Evolutionary conservation across 2,888 invertebrate species (phyloP).

Genomic region (Pseudococcus longispinus): DNA sequence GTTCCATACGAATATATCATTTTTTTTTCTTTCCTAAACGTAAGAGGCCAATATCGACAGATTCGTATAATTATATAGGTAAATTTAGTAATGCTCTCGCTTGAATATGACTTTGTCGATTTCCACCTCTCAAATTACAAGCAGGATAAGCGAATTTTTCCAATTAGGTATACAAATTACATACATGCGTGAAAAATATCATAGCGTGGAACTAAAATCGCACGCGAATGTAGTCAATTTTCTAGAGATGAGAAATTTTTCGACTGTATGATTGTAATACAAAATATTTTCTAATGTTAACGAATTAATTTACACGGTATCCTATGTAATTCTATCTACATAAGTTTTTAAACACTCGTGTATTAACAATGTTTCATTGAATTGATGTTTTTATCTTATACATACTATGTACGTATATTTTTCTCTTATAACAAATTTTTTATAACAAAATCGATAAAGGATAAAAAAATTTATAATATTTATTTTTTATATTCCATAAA

Average conservation of each 20-base stretch:
- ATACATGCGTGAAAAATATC: background rate
- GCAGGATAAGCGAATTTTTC: background rate
- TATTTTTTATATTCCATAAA: slow-evolving; percentile 10
- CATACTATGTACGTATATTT: background rate
- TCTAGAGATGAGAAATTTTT: background rate
- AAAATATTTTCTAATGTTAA: background rate
- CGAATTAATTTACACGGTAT: slow-evolving; percentile 35
- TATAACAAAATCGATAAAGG: background rate
- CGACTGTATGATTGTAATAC: slow-evolving; percentile 8
- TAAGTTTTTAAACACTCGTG: slow-evolving; percentile 16
- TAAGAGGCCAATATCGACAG: slow-evolving; percentile 18
- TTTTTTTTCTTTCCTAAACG: background rate
- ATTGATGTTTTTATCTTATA: slow-evolving; percentile 27
- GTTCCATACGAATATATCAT: slow-evolving; percentile 16
- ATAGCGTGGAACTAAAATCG: background rate
- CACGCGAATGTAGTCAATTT: slow-evolving; percentile 15
- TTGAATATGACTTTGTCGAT: slow-evolving; percentile 29
- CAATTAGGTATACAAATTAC: background rate
- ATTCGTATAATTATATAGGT: slow-evolving; percentile 1
- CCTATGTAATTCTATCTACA: background rate
- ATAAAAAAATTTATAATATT: slow-evolving; percentile 34
- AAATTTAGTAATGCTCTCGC: background rate
- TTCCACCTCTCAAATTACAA: background rate
- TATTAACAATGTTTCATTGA: background rate
- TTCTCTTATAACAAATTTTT: slow-evolving; percentile 6